phyloP scores from a whole-genome alignment of 1,140 invertebrate genomes.

The Bombus confusus region DNA sequence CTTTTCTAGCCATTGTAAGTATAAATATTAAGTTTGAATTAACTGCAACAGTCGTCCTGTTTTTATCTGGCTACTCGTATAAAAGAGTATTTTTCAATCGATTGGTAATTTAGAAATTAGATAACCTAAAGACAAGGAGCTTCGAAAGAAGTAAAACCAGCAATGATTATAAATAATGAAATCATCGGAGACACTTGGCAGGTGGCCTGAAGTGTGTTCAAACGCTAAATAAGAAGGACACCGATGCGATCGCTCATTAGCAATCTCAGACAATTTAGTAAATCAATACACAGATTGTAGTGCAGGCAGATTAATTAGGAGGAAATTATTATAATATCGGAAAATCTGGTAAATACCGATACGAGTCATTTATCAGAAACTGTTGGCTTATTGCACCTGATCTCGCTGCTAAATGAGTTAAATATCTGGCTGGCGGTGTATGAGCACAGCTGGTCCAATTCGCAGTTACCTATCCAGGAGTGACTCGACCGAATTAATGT shows the following conservation, averaged over 20 bases:
- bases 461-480: conserved; percentile 48
- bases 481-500: conserved; percentile 55
- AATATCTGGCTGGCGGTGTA: conserved; percentile 31
- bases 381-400: conserved; percentile 65
- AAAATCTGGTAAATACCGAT: conserved; percentile 63
- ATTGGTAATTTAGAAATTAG: too few species aligned
- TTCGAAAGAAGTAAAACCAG: too few species aligned
- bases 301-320: conserved; percentile 30
- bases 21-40: too few species aligned
- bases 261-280: background rate
- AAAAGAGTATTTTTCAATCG: too few species aligned
- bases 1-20: too few species aligned
- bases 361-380: conserved; percentile 58
- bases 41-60: too few species aligned
- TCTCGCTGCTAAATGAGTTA: conserved; percentile 61
- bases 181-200: too few species aligned
- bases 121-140: too few species aligned
- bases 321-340: conserved; percentile 58
- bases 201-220: background rate
- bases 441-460: conserved; percentile 62
- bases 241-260: background rate
- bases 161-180: too few species aligned
- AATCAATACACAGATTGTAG: conserved; percentile 26
- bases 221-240: background rate
- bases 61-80: too few species aligned